Evolutionary conservation across 2,113 vertebrate species (phyloP).

Genomic region (Polypterus senegalus): DNA sequence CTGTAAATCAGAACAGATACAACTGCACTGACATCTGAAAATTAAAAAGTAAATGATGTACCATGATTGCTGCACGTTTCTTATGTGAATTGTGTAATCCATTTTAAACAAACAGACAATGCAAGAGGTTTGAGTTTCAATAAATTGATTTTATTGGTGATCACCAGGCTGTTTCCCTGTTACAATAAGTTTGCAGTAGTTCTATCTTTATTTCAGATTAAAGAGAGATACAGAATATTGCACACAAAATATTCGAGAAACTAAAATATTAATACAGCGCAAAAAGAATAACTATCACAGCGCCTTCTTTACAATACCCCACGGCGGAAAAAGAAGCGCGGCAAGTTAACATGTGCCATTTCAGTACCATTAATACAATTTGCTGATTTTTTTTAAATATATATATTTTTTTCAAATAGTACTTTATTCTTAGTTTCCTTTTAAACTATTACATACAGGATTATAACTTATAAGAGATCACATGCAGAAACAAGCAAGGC

Average conservation of each 20-base stretch:
- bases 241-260: constrained; percentile 53
- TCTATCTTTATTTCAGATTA: constrained; percentile 36
- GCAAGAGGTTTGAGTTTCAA: constrained; percentile 19
- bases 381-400: constrained; percentile 53
- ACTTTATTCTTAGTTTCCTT: constrained; percentile 44
- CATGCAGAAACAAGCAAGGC: constrained; percentile 81
- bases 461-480: constrained; percentile 51
- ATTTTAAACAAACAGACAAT: neutral
- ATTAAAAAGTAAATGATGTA: too few relatives aligned
- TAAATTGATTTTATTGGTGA: constrained; percentile 71
- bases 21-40: too few relatives aligned
- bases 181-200: constrained; percentile 59
- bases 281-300: constrained; percentile 36
- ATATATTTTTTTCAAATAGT: constrained; percentile 46
- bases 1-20: too few relatives aligned
- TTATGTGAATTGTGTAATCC: neutral
- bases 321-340: constrained; percentile 52
- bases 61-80: neutral
- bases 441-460: constrained; percentile 62
- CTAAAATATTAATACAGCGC: constrained; percentile 53
- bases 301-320: constrained; percentile 52
- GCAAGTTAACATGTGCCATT: constrained; percentile 47
- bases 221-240: constrained; percentile 64
- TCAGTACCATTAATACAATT: constrained; percentile 54
- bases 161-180: constrained; percentile 60